Base-by-base conservation (phyloP, 2,888 invertebrate genomes). In the Lasioglossum villosulum region DNA sequence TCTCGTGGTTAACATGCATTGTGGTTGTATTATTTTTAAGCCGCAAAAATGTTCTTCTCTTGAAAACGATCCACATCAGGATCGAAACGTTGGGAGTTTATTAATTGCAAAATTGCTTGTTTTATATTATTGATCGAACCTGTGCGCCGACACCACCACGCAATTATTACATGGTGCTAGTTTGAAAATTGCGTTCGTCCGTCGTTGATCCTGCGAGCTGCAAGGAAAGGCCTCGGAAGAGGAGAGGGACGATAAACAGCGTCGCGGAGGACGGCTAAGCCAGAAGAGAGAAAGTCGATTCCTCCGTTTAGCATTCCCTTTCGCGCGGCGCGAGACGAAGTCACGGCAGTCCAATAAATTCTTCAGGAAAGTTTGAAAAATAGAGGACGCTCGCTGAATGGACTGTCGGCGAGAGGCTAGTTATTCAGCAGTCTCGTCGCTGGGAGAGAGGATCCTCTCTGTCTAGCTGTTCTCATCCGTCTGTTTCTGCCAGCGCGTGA, bases 381-480 rank as follows among this genome's bases (percentile, higher is more conserved):
- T 83, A 87, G 83, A 81, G 77, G 78, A 79, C 59, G 68, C 59
- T 14, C 39, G n/a, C 56, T 59, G 89, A 78, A 81, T 81, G 75
- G 76, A 73, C 63, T 59, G 84, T 81, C 82, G 78, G 73, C 68
- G 75, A 81, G 78, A 73, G 82, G 74, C 66, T 82, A 74, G 77
- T 75, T 75, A 77, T 71, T 75, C 76, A 80, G 73, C 37, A 42
- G 66, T 66, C 59, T n/a, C 30, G n/a, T 45, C 37, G 42, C 45
- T 39, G 39, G 34, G 12, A 30, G 39, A 72, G 45, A 77, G 80
- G 71, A 71, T 83, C n/a, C 73, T 80, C 73, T 34, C 66, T 19
- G 75, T 81, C 81, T 83, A 77, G 70, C 71, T 86, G 34, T 68
- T 68, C 86, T 90, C 90, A 78, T 80, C 83, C 71, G 77, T 75